Base-by-base conservation (phyloP, 1,140 invertebrate genomes). In the Pentalonia nigronervosa region DNA sequence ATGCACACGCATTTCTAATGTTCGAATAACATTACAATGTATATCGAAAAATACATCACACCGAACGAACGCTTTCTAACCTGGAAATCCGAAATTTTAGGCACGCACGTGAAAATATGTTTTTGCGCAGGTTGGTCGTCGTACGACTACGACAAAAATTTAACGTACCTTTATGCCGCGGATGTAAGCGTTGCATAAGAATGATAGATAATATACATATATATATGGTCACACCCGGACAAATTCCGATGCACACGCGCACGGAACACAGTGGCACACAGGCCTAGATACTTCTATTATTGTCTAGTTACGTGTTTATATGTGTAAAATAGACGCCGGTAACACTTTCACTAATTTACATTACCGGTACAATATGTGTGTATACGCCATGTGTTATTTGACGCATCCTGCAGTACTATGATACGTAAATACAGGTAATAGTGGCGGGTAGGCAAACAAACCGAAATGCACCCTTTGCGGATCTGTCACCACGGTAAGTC, bases 291-390 rank as follows among this genome's bases (percentile, higher is more conserved):
- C 47, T 92, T 92, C 34, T n/a, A 34, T 48, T 76, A 84, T 92
- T 92, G 91, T 92, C 45, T 34, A 36, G 45, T 83, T 50, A 92
- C 91, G 36, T n/a, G 34, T 36, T 2, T 84, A 7, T 84, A 50
- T 53, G 21, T 53, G 50, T 53, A 76, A 14, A 76, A 76, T 76
- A 76, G n/a, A 34, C 60, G 60, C 60, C 76, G 21, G 76, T 50
- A 84, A 92, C 91, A 92, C 91, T 92, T 92, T 92, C 91, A 92
- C 91, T 92, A 92, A 84, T 84, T 92, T 92, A 36, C 91, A 84
- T 92, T 84, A 30, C 34, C 45, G 47, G 30, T 11, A 48, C 30
- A 8, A 36, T 34, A 67, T n/a, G 41, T 17, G 34, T 45, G 41
- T 41, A 30, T n/a, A 30, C 60, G n/a, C 11, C n/a, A 4, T 36